Conservation (phyloP, 2,888 invertebrate species). For the Lepidocyrtinus sp. region DNA sequence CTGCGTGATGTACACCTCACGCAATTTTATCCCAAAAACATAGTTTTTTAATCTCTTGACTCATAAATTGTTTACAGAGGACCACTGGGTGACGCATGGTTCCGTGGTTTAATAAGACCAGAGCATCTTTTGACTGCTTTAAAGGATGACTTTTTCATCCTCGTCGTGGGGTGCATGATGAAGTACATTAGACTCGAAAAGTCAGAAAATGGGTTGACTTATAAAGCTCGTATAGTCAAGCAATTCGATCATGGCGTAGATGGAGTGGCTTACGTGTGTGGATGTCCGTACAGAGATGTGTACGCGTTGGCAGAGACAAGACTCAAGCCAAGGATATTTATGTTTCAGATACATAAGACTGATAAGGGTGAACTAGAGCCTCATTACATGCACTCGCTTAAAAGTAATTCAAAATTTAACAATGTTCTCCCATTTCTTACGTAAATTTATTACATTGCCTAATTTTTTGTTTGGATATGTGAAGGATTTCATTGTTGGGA, state of each 20-base stretch:
- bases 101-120: constrained; percentile 42
- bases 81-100: constrained; percentile 43
- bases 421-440: neutral
- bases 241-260: constrained; percentile 60
- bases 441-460: neutral
- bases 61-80: constrained; percentile 7
- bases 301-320: constrained; percentile 66
- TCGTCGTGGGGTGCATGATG: constrained; percentile 53
- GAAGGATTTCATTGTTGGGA: constrained; percentile 52
- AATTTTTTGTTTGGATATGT: neutral
- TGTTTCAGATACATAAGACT: constrained; percentile 53
- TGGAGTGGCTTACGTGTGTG: constrained; percentile 60
- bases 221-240: constrained; percentile 47
- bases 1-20: neutral
- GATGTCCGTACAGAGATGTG: constrained; percentile 51
- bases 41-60: neutral
- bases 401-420: constrained; percentile 8
- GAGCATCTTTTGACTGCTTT: constrained; percentile 37
- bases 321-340: constrained; percentile 51
- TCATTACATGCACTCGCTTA: constrained; percentile 27
- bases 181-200: constrained; percentile 46
- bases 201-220: constrained; percentile 17
- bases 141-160: constrained; percentile 45
- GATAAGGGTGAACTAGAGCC: constrained; percentile 39
- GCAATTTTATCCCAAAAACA: neutral